Conservation (phyloP, 2,113 vertebrate genomes). For the Tetrao urogallus region DNA sequence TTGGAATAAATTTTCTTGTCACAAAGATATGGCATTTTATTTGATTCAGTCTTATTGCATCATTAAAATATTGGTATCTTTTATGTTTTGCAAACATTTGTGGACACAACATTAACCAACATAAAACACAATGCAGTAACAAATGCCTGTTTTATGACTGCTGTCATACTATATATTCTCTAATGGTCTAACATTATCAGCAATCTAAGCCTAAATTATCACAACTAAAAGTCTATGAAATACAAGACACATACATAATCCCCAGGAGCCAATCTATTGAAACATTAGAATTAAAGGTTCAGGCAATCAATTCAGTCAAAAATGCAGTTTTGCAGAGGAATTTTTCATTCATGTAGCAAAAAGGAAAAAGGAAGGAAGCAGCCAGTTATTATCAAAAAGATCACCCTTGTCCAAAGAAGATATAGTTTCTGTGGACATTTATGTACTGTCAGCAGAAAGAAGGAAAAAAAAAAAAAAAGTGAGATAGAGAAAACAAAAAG, state of each 20-base stretch:
- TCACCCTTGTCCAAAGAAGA: slow-evolving; percentile 9
- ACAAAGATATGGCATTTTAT: slow-evolving; percentile 77
- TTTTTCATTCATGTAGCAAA: slow-evolving; percentile 62
- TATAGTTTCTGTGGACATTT: slow-evolving; percentile 36
- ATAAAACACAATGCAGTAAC: slow-evolving; percentile 79
- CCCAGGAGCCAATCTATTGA: slow-evolving; percentile 65
- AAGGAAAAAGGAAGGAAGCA: slow-evolving; percentile 31
- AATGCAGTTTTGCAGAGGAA: slow-evolving; percentile 50
- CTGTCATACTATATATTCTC: slow-evolving; percentile 84
- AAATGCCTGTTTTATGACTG: slow-evolving; percentile 82
- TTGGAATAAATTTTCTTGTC: slow-evolving; percentile 78
- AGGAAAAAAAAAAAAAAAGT: background rate
- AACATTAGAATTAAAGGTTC: slow-evolving; percentile 77
- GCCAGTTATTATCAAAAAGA: slow-evolving; percentile 34
- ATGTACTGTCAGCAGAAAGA: slow-evolving; percentile 17
- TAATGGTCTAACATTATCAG: slow-evolving; percentile 75
- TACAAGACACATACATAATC: slow-evolving; percentile 75
- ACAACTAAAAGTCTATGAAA: slow-evolving; percentile 77
- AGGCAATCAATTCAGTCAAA: slow-evolving; percentile 75
- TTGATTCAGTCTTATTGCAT: slow-evolving; percentile 77
- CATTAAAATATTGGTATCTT: slow-evolving; percentile 83
- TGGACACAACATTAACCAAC: slow-evolving; percentile 75
- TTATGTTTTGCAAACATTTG: slow-evolving; percentile 82
- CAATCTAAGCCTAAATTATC: slow-evolving; percentile 78
- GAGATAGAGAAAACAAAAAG: background rate